Evolutionary conservation across 2,113 vertebrate genomes (phyloP).

Genomic region (Vidua chalybeata): DNA sequence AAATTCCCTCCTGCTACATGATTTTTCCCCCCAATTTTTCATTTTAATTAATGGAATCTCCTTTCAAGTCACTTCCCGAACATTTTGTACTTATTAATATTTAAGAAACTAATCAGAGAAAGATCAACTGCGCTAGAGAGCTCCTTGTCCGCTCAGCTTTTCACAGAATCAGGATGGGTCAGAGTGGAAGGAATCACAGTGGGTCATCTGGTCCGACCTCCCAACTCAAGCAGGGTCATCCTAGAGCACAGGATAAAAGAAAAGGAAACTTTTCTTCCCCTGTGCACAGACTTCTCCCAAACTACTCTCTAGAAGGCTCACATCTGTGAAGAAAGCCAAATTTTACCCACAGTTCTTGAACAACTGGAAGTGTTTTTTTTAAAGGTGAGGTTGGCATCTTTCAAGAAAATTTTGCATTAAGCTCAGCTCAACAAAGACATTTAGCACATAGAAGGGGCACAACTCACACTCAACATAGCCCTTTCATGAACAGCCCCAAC

Average conservation of each 20-base stretch:
- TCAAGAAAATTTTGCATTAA: neutral
- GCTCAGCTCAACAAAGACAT: neutral
- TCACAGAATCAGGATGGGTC: neutral
- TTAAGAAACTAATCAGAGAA: conserved; percentile 27
- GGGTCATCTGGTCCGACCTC: neutral
- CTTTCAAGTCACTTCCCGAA: conserved; percentile 23
- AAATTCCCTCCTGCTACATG: neutral
- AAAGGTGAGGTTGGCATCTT: neutral
- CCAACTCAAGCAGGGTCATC: neutral
- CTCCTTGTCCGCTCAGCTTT: neutral
- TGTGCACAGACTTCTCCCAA: neutral
- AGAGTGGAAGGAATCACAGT: neutral
- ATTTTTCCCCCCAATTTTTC: neutral
- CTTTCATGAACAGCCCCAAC: accelerated
- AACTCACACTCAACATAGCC: accelerated
- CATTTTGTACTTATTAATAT: conserved; percentile 58
- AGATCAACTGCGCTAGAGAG: neutral
- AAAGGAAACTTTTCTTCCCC: neutral
- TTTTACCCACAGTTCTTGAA: neutral
- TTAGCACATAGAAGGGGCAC: neutral
- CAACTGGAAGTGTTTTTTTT: neutral
- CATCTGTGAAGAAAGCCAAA: neutral
- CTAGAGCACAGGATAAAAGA: neutral
- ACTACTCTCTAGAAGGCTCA: neutral
- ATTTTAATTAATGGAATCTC: neutral